phyloP scores from a whole-genome alignment of 2,888 invertebrate genomes.

The Dimorphilus gyrociliatus region DNA sequence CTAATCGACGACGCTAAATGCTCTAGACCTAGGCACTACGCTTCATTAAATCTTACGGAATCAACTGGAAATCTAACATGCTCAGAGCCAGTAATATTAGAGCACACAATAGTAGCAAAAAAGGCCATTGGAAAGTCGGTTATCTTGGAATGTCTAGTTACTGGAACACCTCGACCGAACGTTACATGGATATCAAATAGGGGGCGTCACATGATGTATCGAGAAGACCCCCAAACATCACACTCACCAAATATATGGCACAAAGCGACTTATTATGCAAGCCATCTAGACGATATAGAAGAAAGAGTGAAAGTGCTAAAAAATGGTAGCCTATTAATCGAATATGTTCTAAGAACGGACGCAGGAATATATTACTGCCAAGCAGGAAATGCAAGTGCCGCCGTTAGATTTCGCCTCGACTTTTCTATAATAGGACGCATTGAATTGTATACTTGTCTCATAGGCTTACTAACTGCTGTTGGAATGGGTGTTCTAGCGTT shows the following conservation, averaged over 20 bases:
- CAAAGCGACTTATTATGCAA: constrained; percentile 4
- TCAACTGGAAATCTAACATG: constrained; percentile 49
- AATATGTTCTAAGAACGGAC: constrained; percentile 48
- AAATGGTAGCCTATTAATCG: constrained; percentile 62
- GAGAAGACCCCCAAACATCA: constrained; percentile 12
- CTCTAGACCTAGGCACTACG: no score
- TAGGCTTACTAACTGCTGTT: constrained; percentile 62
- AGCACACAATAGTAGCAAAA: constrained; percentile 8
- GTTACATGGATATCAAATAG: constrained; percentile 55
- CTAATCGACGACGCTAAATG: no score
- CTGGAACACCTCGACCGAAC: constrained; percentile 59
- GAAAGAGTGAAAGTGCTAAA: constrained; percentile 49
- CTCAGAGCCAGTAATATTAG: constrained; percentile 49
- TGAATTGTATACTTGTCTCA: constrained; percentile 62
- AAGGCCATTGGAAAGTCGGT: constrained; percentile 45
- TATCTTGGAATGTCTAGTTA: constrained; percentile 56
- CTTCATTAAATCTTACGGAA: no score
- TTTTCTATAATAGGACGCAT: constrained; percentile 66
- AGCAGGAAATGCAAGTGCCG: constrained; percentile 60
- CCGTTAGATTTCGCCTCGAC: constrained; percentile 51
- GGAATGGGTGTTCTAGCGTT: constrained; percentile 63
- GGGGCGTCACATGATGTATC: constrained; percentile 13
- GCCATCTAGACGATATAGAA: constrained; percentile 14
- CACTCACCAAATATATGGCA: constrained; percentile 21
- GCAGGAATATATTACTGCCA: constrained; percentile 67